These are phyloP conservation scores for Ibidorhyncha struthersii DNA, from an alignment of 2,113 vertebrate species.

Conservation along the genomic window DNA sequence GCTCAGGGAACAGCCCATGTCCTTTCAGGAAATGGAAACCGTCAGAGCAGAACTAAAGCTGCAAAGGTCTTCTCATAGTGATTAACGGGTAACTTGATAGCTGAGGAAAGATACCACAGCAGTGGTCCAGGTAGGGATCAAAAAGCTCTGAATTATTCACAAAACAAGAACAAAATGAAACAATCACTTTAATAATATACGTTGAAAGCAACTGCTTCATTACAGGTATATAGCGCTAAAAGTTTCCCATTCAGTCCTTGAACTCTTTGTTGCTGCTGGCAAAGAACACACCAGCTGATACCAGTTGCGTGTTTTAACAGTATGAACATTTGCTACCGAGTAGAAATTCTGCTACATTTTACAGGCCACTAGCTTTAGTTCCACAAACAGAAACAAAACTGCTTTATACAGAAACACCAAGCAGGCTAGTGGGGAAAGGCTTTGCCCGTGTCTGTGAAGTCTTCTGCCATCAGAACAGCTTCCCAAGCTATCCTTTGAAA, in stretches of 20 bases:
- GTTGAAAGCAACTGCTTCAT: neutral
- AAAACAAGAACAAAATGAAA: neutral
- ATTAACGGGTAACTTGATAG: neutral
- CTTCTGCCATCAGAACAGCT: neutral
- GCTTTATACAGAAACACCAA: neutral
- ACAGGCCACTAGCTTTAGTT: neutral
- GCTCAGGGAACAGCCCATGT: neutral
- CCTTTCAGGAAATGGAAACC: neutral
- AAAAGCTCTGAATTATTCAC: neutral
- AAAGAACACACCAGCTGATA: neutral
- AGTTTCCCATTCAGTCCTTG: neutral
- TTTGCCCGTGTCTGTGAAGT: neutral
- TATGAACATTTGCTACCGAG: neutral
- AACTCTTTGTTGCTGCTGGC: neutral
- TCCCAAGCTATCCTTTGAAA: neutral
- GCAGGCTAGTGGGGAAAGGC: neutral
- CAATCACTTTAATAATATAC: neutral
- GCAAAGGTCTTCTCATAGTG: neutral
- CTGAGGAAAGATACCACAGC: neutral
- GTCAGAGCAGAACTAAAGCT: neutral
- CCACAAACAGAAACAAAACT: neutral
- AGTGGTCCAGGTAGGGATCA: neutral
- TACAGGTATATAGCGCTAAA: neutral
- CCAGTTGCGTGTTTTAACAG: neutral
- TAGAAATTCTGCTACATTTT: neutral